phyloP scores from a whole-genome alignment of 2,113 vertebrate genomes.

The Crocuta crocuta region DNA sequence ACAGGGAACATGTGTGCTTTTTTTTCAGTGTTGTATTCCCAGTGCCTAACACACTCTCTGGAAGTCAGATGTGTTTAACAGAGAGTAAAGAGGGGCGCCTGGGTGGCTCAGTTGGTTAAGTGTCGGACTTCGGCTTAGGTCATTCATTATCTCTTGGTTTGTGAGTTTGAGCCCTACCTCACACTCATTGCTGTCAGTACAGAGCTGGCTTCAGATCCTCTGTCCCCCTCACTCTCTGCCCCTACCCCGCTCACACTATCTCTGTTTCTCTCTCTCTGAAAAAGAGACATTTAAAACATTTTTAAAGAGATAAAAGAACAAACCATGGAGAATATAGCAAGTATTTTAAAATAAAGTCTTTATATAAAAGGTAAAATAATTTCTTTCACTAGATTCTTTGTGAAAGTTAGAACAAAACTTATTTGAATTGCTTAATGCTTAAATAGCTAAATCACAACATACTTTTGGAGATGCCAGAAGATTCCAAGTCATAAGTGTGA shows the following conservation, averaged over 20 bases:
- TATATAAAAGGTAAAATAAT: background rate
- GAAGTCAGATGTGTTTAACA: background rate
- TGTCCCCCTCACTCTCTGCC: too few relatives aligned
- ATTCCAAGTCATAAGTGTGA: background rate
- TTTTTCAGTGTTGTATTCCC: background rate
- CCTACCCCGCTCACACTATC: too few relatives aligned
- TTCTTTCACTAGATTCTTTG: background rate
- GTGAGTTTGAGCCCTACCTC: too few relatives aligned
- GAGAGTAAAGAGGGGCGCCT: background rate
- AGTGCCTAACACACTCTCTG: background rate
- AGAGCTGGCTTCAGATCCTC: too few relatives aligned
- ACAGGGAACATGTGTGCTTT: too few relatives aligned
- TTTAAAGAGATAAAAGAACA: background rate
- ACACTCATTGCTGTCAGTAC: too few relatives aligned
- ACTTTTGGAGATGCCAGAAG: background rate
- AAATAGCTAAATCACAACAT: background rate
- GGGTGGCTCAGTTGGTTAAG: too few relatives aligned
- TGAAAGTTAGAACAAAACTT: background rate
- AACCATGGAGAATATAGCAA: background rate
- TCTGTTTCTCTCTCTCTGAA: too few relatives aligned
- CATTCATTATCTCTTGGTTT: too few relatives aligned
- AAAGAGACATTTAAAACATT: too few relatives aligned
- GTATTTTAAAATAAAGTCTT: background rate
- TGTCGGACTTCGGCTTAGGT: too few relatives aligned
- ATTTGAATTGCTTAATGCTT: background rate